These are phyloP conservation scores for Chymomyza costata DNA, from an alignment of 1,140 invertebrate species.

Conservation along the genomic window DNA sequence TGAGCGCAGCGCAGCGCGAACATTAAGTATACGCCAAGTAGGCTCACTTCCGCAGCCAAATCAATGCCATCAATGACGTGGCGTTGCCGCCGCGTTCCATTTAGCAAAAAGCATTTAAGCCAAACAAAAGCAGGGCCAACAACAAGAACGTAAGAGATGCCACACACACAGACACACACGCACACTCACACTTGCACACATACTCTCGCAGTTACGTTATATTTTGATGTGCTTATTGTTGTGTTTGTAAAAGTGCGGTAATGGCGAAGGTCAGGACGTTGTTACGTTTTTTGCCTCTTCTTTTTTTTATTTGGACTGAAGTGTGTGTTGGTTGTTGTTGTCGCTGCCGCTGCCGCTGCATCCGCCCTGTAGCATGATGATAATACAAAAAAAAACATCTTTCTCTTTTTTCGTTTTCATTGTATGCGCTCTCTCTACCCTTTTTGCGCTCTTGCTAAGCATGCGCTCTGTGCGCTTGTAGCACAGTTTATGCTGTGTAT, in stretches of 20 bases:
- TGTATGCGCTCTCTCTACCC: slow-evolving; percentile 1
- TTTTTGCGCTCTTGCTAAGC: slow-evolving; percentile 30
- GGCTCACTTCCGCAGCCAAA: slow-evolving; percentile 54
- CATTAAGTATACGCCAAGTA: slow-evolving; percentile 52
- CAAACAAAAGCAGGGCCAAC: slow-evolving; percentile 36
- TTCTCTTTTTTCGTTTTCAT: slow-evolving; percentile 2
- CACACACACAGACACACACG: slow-evolving; percentile 8
- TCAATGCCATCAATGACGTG: slow-evolving; percentile 51
- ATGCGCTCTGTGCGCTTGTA: slow-evolving; percentile 39
- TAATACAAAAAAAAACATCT: slow-evolving; percentile 10
- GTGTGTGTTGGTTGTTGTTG: slow-evolving; percentile 27
- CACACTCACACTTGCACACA: slow-evolving; percentile 24
- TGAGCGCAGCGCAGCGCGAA: slow-evolving; percentile 1
- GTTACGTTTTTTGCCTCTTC: slow-evolving; percentile 59
- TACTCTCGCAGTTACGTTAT: slow-evolving; percentile 22
- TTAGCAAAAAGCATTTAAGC: slow-evolving; percentile 65
- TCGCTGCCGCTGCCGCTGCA: slow-evolving; percentile 36
- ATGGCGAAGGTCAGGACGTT: slow-evolving; percentile 66
- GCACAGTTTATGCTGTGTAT: slow-evolving; percentile 45
- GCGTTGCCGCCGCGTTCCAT: slow-evolving; percentile 53
- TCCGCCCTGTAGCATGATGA: slow-evolving; percentile 43
- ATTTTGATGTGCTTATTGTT: slow-evolving; percentile 7
- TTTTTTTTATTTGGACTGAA: too few species aligned
- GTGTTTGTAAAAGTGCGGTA: slow-evolving; percentile 37
- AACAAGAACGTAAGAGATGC: slow-evolving; percentile 4